Evolutionary conservation across 2,888 invertebrate species (phyloP).

Genomic region (Calameuta filiformis): DNA sequence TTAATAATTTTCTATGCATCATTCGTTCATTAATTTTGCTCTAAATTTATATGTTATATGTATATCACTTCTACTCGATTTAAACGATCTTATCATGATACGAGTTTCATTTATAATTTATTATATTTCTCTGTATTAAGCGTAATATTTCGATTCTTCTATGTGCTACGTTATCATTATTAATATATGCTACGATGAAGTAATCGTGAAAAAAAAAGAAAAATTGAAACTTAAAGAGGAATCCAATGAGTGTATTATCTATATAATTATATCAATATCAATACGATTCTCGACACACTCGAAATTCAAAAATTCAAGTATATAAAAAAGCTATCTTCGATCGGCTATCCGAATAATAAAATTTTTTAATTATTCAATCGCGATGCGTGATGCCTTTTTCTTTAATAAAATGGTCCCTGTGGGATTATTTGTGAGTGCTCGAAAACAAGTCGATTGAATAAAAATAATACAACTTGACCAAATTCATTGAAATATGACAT

Average conservation of each 20-base stretch:
- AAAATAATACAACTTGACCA: neutral
- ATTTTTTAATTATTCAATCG: slow-evolving; percentile 26
- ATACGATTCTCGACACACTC: slow-evolving; percentile 1
- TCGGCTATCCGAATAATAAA: slow-evolving; percentile 25
- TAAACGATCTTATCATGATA: neutral
- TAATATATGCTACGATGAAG: neutral
- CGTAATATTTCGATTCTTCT: slow-evolving; percentile 55
- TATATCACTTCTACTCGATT: neutral
- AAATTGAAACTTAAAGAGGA: neutral
- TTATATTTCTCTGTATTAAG: slow-evolving; percentile 41
- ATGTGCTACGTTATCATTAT: slow-evolving; percentile 24
- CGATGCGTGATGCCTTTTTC: slow-evolving; percentile 1
- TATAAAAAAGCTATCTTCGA: slow-evolving; percentile 28
- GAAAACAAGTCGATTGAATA: neutral
- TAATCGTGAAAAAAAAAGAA: neutral
- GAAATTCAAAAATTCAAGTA: slow-evolving; percentile 2
- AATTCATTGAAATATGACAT: neutral
- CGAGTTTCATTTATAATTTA: neutral
- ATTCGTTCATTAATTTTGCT: neutral
- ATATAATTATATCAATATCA: neutral
- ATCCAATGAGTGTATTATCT: neutral
- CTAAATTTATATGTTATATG: slow-evolving; percentile 29
- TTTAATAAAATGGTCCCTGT: slow-evolving; percentile 46
- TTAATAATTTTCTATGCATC: neutral
- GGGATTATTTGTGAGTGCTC: slow-evolving; percentile 38